Conservation (phyloP, 2,797 vertebrate species). For the Denticeps clupeoides region DNA sequence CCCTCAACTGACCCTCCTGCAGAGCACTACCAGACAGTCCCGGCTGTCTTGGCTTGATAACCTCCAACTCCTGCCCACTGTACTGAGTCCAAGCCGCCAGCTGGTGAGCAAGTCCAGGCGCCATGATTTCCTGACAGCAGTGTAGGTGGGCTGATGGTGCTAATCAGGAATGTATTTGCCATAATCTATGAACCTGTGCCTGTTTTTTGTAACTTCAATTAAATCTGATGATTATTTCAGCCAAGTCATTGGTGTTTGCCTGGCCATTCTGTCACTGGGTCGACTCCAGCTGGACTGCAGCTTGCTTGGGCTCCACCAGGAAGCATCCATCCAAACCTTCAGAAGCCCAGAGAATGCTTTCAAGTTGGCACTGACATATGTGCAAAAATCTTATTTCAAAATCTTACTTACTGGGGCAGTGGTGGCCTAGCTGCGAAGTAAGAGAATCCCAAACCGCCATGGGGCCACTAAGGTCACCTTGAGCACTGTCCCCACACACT, state of each 20-base stretch:
- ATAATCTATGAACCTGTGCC: slow-evolving; percentile 14
- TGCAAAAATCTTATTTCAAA: no score
- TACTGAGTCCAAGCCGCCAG: neutral
- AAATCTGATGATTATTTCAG: slow-evolving; percentile 29
- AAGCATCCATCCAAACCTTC: slow-evolving; percentile 9
- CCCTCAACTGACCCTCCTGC: slow-evolving; percentile 11
- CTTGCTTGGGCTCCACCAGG: slow-evolving; percentile 10
- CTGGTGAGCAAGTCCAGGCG: no score
- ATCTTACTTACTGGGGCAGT: no score
- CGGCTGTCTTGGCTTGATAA: slow-evolving; percentile 27
- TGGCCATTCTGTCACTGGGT: slow-evolving; percentile 16
- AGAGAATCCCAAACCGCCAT: no score
- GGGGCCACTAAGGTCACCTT: no score
- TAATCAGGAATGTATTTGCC: slow-evolving; percentile 16
- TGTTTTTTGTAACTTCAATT: slow-evolving; percentile 19
- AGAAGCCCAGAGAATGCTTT: no score
- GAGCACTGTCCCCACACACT: no score
- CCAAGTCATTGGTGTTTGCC: slow-evolving; percentile 21
- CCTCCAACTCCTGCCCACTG: neutral
- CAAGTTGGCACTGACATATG: no score
- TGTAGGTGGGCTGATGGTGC: neutral
- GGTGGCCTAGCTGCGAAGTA: no score
- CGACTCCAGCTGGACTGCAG: slow-evolving; percentile 17
- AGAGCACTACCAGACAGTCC: slow-evolving; percentile 15
- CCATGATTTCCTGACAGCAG: no score